phyloP scores from a whole-genome alignment of 2,797 vertebrate species.

The Avahi laniger region DNA sequence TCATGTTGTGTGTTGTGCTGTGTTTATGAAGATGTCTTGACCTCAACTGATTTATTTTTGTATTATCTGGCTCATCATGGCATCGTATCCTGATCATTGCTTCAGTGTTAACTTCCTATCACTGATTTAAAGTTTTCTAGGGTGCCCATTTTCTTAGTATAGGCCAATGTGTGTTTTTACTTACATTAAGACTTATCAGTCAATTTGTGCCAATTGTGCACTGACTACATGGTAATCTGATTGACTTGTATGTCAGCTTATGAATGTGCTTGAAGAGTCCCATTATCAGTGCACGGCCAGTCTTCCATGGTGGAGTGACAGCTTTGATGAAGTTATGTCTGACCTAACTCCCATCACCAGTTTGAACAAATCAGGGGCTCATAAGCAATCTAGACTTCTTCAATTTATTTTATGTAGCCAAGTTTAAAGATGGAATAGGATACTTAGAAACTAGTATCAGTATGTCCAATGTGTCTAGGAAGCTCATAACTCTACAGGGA shows the following conservation, averaged over 20 bases:
- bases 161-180: neutral
- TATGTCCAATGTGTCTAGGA: neutral
- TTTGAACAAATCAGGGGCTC: neutral
- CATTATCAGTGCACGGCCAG: neutral
- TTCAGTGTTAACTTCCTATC: neutral
- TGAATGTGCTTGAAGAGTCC: neutral
- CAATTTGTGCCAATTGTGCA: neutral
- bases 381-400: neutral
- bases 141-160: neutral
- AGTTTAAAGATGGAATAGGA: constrained; percentile 14
- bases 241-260: neutral
- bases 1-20: neutral
- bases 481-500: neutral
- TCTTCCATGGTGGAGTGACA: neutral
- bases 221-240: neutral
- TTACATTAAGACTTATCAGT: neutral
- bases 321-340: neutral
- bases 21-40: neutral
- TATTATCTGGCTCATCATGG: neutral
- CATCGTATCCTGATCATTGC: neutral
- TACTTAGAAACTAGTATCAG: neutral
- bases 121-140: neutral
- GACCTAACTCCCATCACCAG: neutral
- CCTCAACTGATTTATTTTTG: neutral
- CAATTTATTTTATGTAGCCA: neutral